Evolutionary conservation across 2,797 vertebrate species (phyloP), one percentile per base, ranked within the genome.

Genomic region (Malurus leucopterus): DNA sequence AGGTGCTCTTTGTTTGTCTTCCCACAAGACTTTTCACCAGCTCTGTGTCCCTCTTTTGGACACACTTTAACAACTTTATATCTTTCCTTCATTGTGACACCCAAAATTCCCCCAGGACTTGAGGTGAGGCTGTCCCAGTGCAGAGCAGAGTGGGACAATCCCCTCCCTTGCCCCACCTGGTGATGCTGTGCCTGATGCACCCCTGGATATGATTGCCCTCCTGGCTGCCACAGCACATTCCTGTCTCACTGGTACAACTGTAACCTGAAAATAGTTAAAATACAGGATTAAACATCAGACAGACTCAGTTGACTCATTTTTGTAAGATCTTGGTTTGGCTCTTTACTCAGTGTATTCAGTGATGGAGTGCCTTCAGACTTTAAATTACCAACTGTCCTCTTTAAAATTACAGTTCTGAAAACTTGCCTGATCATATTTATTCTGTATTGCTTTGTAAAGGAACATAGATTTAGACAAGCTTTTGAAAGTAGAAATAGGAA

Each of bases 121-220:
- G 8, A 16, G 27, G 23, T n/a, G 53, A 32, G 43, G 36, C 14
- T 0, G 0, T 4, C 21, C 14, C 26, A n/a, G 38, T 11, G 10
- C 19, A 58, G 23, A 58, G 44, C n/a, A 38, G 53, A 23, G 29
- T 5, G 15, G n/a, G 18, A 23, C 38, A n/a, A 20, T 29, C 10
- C 6, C 23, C 10, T 38, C 12, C 27, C 46, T 59, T 7, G 7
- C 8, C 8, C 20, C 22, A 32, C 23, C 13, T 51, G 61, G 19
- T 3, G 22, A 51, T 51, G 19, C 13, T 53, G 32, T 9, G 29
- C 24, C 46, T 40, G 13, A 30, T 46, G 13, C 16, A 4, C 8
- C 6, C 9, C 20, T 24, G 34, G 38, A 46, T 10, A 40, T 6
- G 54, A 18, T 11, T 22, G 15, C 15, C 38, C 9, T 74, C n/a